Conservation (phyloP, 2,797 vertebrate species). For the Dendrocincla fuliginosa region DNA sequence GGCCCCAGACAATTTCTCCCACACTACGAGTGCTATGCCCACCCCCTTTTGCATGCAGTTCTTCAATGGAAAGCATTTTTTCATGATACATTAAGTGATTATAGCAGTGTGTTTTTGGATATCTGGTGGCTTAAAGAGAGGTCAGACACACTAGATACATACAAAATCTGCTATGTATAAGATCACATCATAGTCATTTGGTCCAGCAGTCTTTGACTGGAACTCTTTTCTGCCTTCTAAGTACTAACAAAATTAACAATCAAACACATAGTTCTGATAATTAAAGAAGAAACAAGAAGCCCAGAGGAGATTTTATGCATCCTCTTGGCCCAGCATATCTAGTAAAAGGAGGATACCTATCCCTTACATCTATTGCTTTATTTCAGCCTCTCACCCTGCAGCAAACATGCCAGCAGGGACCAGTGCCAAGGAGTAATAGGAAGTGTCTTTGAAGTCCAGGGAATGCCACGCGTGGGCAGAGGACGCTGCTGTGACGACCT, state of each 20-base stretch:
- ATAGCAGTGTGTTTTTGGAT: background rate
- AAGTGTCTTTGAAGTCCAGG: background rate
- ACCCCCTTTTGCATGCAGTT: background rate
- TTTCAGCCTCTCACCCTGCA: background rate
- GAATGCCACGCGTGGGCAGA: background rate
- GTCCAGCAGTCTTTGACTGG: background rate
- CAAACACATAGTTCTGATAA: background rate
- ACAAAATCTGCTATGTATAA: background rate
- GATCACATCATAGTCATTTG: background rate
- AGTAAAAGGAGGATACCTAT: background rate
- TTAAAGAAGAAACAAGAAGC: background rate
- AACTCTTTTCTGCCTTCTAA: background rate
- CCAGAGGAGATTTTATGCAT: background rate
- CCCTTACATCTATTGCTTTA: background rate
- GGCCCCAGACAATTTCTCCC: background rate
- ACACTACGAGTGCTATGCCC: fast-evolving
- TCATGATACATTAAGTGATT: background rate
- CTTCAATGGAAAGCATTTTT: background rate
- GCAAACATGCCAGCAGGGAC: background rate
- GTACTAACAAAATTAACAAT: background rate
- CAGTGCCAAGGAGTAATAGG: background rate
- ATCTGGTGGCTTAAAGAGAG: background rate
- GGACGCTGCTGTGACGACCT: background rate
- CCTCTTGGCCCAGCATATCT: background rate
- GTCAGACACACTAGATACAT: background rate